Conservation (phyloP, 2,888 invertebrate species). For the Rhagonycha lutea region DNA sequence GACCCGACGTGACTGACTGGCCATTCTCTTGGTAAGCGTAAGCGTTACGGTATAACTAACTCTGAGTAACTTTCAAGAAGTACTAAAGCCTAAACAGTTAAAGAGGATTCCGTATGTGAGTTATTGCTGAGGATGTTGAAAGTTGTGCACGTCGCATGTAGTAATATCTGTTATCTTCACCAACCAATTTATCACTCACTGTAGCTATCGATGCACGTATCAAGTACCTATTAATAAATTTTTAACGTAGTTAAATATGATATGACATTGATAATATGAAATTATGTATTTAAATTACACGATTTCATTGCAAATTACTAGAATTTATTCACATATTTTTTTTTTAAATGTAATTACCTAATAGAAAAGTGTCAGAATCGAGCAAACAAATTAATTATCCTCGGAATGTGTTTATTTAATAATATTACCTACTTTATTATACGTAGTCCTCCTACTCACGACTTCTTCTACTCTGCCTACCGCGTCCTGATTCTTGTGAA, state of each 20-base stretch:
- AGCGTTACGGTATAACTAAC: constrained; percentile 23
- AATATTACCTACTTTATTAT: no score
- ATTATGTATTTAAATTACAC: background rate
- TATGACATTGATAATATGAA: background rate
- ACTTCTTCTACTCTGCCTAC: no score
- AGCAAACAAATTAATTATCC: background rate
- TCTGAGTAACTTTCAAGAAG: constrained; percentile 17
- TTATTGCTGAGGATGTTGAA: background rate
- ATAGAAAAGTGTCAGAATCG: background rate
- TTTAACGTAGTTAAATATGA: background rate
- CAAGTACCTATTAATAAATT: background rate
- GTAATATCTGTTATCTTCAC: background rate
- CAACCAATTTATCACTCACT: background rate
- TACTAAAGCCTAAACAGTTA: constrained; percentile 12
- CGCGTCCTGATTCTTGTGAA: no score
- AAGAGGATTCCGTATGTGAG: constrained; percentile 3
- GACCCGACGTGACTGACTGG: constrained; percentile 23
- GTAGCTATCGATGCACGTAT: background rate
- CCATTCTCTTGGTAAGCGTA: constrained; percentile 13
- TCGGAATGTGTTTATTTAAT: background rate
- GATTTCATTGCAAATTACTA: background rate
- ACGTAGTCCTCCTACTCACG: no score
- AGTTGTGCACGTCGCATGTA: background rate
- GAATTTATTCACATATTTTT: background rate
- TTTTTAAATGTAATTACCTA: background rate